phyloP scores from a whole-genome alignment of 1,140 invertebrate species.

The Uloborus diversus region DNA sequence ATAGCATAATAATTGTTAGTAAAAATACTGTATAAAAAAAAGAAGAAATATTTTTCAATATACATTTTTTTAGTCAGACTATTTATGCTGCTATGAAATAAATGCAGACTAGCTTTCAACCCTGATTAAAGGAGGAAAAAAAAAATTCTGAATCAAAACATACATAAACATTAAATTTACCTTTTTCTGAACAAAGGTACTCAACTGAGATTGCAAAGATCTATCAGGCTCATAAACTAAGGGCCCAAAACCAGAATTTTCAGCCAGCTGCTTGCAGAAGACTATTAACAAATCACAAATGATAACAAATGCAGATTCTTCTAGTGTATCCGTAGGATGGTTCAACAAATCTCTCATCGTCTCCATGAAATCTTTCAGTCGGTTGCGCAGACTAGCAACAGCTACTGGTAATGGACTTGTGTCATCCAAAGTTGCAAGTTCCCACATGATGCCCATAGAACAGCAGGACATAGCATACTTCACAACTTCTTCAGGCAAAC shows the following conservation, averaged over 20 bases:
- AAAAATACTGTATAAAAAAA: too few relatives aligned
- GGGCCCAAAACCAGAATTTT: conserved; percentile 71
- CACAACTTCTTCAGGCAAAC: conserved; percentile 75
- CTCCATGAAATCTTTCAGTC: conserved; percentile 78
- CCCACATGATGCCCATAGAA: conserved; percentile 90
- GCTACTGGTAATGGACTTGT: conserved; percentile 67
- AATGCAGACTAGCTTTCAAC: too few relatives aligned
- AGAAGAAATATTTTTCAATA: too few relatives aligned
- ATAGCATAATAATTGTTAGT: too few relatives aligned
- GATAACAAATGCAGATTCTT: conserved; percentile 85
- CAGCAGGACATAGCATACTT: conserved; percentile 89
- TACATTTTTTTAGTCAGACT: too few relatives aligned
- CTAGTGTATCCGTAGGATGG: conserved; percentile 68
- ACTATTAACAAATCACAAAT: conserved; percentile 95
- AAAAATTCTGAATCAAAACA: background rate
- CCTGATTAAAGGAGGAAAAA: too few relatives aligned
- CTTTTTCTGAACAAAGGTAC: conserved; percentile 90
- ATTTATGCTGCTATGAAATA: too few relatives aligned
- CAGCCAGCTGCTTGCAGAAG: conserved; percentile 86
- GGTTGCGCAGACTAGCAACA: conserved; percentile 70
- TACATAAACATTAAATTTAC: too few relatives aligned
- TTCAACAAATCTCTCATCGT: conserved; percentile 75
- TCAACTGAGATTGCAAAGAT: conserved; percentile 82
- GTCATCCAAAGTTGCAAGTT: conserved; percentile 82
- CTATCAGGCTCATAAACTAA: conserved; percentile 85